Evolutionary conservation across 2,113 vertebrate species (phyloP).

Genomic region (Sander lucioperca): DNA sequence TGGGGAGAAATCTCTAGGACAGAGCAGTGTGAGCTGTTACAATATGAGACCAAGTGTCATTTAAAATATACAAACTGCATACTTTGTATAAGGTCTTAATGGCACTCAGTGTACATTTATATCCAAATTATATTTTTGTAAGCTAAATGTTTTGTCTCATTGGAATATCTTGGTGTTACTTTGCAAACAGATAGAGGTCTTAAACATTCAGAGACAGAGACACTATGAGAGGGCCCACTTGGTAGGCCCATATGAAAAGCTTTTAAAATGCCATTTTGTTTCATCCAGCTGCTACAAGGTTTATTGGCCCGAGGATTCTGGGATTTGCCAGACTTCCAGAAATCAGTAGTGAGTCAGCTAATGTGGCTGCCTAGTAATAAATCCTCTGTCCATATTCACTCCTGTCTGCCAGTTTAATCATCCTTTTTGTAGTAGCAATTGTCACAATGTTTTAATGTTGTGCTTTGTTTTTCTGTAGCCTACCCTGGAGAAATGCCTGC

Average conservation of each 20-base stretch:
- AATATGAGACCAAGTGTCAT: conserved; percentile 33
- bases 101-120: too few species aligned
- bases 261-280: conserved; percentile 73
- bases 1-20: conserved; percentile 3
- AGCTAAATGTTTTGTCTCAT: conserved; percentile 8
- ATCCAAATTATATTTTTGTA: not conserved
- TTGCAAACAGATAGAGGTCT: conserved; percentile 16
- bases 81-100: conserved; percentile 8
- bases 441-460: conserved; percentile 6
- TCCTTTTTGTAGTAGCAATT: conserved; percentile 15
- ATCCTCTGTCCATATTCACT: conserved; percentile 45
- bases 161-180: conserved; percentile 14
- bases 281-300: conserved; percentile 69
- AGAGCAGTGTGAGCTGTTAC: conserved; percentile 8
- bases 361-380: conserved; percentile 58
- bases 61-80: conserved; percentile 21
- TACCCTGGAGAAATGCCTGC: not conserved
- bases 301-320: conserved; percentile 61
- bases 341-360: conserved; percentile 73
- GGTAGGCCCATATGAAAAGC: conserved; percentile 57
- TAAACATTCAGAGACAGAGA: conserved; percentile 15
- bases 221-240: conserved; percentile 24
- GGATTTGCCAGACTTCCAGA: conserved; percentile 63
- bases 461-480: conserved; percentile 25
- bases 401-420: conserved; percentile 43